Evolutionary conservation across 2,113 vertebrate genomes (phyloP).

Genomic region (Cynopterus brachyotis): DNA sequence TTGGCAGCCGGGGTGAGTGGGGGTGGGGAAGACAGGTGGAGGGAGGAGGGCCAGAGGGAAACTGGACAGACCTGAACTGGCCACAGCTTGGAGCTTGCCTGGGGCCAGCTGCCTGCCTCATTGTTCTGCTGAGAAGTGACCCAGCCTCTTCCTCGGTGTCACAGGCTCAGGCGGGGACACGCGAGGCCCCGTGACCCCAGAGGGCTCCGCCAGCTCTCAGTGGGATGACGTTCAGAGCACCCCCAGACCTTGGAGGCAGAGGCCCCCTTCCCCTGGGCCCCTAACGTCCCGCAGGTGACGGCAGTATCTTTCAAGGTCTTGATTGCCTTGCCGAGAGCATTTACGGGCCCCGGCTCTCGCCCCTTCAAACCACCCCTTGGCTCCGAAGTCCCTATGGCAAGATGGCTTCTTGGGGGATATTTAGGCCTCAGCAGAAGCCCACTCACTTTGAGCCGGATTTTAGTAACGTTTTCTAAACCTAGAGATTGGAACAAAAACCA

Average conservation of each 20-base stretch:
- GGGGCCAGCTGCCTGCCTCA: accelerated
- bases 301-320: accelerated
- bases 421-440: not conserved
- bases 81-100: too few species aligned
- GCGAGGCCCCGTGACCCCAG: not conserved
- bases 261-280: not conserved
- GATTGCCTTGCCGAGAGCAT: accelerated
- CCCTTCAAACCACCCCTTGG: not conserved
- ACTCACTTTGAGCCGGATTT: not conserved
- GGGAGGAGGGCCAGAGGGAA: not conserved
- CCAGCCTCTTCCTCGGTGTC: too few species aligned
- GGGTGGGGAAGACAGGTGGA: not conserved
- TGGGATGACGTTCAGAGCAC: too few species aligned
- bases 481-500: not conserved
- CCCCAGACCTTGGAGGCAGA: not conserved
- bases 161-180: not conserved
- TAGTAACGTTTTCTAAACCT: not conserved
- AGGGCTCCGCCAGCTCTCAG: not conserved
- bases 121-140: not conserved
- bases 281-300: not conserved
- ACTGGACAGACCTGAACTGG: not conserved
- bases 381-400: not conserved
- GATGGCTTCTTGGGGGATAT: not conserved
- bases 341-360: too few species aligned
- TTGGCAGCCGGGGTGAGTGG: not conserved